phyloP scores from a whole-genome alignment of 2,113 vertebrate species.

The Tychaedon coryphoeus region DNA sequence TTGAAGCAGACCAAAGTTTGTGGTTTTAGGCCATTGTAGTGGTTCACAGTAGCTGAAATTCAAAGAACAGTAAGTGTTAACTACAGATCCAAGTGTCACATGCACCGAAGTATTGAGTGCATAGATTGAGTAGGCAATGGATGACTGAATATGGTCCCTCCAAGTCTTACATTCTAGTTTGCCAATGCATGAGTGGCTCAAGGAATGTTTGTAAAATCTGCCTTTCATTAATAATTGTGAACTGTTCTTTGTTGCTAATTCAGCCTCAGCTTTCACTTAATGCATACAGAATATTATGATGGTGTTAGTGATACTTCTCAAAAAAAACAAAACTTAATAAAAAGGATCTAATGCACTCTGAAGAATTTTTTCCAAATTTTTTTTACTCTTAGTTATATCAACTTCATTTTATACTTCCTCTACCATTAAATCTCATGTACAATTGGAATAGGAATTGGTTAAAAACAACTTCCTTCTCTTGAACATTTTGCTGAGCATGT shows the following conservation, averaged over 20 bases:
- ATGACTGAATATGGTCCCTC: not conserved
- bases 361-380: not conserved
- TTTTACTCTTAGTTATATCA: not conserved
- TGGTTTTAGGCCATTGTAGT: not conserved
- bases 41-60: not conserved
- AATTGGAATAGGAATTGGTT: not conserved
- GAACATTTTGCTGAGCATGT: not conserved
- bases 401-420: not conserved
- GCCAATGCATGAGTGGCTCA: not conserved
- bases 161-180: not conserved
- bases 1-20: not conserved
- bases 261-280: not conserved
- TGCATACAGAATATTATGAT: not conserved
- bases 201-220: not conserved
- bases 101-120: not conserved
- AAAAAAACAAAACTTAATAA: not conserved
- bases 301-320: not conserved
- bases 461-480: not conserved
- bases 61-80: not conserved
- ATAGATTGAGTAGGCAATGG: not conserved
- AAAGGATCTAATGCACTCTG: not conserved
- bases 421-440: not conserved
- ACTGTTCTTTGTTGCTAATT: not conserved
- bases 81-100: not conserved
- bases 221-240: not conserved